These are phyloP conservation scores for Lithophane leautieri DNA, from an alignment of 2,888 invertebrate genomes.

Conservation along the genomic window DNA sequence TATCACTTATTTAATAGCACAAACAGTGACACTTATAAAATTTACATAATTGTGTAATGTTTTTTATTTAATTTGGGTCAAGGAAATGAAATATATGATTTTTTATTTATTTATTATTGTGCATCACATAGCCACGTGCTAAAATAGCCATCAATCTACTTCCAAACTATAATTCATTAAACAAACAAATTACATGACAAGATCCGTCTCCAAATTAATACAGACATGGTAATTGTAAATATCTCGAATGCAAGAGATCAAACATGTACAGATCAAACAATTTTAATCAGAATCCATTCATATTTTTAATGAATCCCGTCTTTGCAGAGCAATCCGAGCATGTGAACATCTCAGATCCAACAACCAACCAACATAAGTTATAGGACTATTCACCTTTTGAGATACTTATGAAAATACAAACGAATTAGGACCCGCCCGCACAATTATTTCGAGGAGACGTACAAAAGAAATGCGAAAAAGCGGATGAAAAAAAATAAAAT, in stretches of 20 bases:
- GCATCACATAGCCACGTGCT: neutral
- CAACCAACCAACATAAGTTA: conserved; percentile 67
- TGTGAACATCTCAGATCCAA: conserved; percentile 74
- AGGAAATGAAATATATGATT: no score
- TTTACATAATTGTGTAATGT: no score
- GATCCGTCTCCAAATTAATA: conserved; percentile 7
- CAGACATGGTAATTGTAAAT: conserved; percentile 53
- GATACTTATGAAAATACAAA: conserved; percentile 77
- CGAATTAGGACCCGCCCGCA: conserved; percentile 80
- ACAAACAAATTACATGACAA: conserved; percentile 18
- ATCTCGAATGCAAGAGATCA: conserved; percentile 61
- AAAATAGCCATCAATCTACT: neutral
- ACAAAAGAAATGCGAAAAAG: conserved; percentile 77
- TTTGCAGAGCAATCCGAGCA: conserved; percentile 74
- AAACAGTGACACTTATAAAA: no score
- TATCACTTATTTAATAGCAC: no score
- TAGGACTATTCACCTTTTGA: conserved; percentile 72
- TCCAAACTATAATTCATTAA: conserved; percentile 5
- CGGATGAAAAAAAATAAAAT: conserved; percentile 80
- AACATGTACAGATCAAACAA: conserved; percentile 65
- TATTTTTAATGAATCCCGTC: conserved; percentile 74
- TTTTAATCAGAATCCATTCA: conserved; percentile 72
- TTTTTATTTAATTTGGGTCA: no score
- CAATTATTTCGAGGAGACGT: conserved; percentile 81
- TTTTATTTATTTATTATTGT: neutral